A percentile compares a stretch with the other conserved stretches of the same genome.
These are phyloP conservation scores for Chymomyza fuscimana DNA, from an alignment of 2,888 invertebrate genomes.

Conservation along the genomic window DNA sequence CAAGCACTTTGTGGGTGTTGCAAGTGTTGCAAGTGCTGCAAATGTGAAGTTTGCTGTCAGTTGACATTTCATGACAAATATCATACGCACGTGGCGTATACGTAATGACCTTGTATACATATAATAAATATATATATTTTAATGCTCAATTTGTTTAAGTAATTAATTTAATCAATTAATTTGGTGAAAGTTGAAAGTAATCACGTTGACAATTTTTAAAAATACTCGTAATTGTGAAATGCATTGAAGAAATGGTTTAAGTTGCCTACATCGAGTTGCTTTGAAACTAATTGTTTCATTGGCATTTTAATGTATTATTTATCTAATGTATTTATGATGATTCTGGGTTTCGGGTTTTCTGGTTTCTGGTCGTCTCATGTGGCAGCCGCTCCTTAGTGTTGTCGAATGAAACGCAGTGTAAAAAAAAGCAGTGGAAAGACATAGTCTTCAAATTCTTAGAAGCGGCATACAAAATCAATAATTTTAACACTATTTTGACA, in stretches of 20 bases:
- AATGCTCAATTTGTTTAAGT: not conserved
- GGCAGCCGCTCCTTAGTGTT: too few relatives aligned
- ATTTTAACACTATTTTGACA: too few relatives aligned
- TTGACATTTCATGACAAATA: conserved; percentile 58
- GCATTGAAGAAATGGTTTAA: not conserved
- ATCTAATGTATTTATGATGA: too few relatives aligned
- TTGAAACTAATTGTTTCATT: not conserved
- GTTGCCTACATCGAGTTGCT: not conserved
- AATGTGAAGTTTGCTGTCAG: conserved; percentile 14
- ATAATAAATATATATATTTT: too few relatives aligned
- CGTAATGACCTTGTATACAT: conserved; percentile 43
- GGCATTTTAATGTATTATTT: too few relatives aligned
- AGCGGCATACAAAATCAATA: too few relatives aligned
- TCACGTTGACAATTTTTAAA: not conserved
- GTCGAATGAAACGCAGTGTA: too few relatives aligned
- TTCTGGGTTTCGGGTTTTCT: too few relatives aligned
- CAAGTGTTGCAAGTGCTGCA: conserved; percentile 64
- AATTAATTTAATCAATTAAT: not conserved
- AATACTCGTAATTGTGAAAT: not conserved
- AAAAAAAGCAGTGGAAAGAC: too few relatives aligned
- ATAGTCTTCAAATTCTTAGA: too few relatives aligned
- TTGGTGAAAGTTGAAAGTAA: not conserved
- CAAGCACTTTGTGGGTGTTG: conserved; percentile 24
- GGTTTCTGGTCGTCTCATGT: too few relatives aligned
- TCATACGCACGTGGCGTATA: conserved; percentile 27